Conservation (phyloP, 2,113 vertebrate genomes). For the Hoplias malabaricus region DNA sequence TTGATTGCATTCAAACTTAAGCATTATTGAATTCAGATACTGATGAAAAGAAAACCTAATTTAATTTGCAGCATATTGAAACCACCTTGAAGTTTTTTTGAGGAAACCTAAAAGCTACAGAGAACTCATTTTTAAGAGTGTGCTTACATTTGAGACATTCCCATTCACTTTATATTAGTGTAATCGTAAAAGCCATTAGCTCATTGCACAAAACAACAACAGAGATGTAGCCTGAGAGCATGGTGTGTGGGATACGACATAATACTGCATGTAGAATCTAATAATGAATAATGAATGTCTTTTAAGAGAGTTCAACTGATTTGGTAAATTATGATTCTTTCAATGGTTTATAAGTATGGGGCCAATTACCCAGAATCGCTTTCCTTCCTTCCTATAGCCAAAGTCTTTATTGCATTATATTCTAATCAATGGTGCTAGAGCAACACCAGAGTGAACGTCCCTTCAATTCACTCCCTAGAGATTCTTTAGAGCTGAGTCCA, state of each 20-base stretch:
- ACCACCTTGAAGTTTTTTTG: no score
- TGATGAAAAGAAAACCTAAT: no score
- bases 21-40: no score
- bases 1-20: no score
- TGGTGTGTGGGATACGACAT: not conserved
- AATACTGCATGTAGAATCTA: not conserved
- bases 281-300: not conserved
- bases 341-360: not conserved
- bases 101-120: no score
- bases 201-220: not conserved
- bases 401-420: not conserved
- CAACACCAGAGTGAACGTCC: not conserved
- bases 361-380: not conserved
- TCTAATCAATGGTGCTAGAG: slow-evolving; percentile 26
- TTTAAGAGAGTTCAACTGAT: not conserved
- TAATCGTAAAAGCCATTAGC: not conserved
- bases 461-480: slow-evolving; percentile 18
- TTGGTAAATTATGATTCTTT: not conserved
- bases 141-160: not conserved
- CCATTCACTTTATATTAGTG: not conserved
- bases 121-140: not conserved
- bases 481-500: slow-evolving; percentile 15
- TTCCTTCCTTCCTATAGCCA: not conserved
- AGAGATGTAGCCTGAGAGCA: not conserved
- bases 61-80: no score